A percentile compares a stretch with the other conserved stretches of the same genome.
phyloP scores from a whole-genome alignment of 2,113 vertebrate species.

The Atherinomorus stipes region DNA sequence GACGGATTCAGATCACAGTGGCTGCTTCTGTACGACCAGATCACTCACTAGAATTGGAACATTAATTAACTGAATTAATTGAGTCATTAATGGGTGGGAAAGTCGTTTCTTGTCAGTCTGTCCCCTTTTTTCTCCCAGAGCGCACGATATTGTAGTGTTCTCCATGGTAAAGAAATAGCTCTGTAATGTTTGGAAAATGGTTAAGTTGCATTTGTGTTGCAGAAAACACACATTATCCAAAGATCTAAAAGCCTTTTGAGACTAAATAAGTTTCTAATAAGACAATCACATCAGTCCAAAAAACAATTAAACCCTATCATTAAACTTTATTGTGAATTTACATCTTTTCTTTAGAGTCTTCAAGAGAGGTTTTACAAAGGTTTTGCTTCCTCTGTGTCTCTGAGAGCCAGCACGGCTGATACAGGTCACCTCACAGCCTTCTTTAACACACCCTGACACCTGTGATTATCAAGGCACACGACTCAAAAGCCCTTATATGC shows the following conservation, averaged over 20 bases:
- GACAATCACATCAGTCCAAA: no score
- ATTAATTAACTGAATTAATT: constrained; percentile 8
- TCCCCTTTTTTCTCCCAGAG: no score
- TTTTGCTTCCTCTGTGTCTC: background rate
- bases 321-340: no score
- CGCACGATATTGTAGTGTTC: background rate
- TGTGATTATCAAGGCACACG: constrained; percentile 59
- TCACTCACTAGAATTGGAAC: background rate
- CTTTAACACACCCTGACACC: constrained; percentile 29
- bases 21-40: background rate
- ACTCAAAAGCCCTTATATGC: constrained; percentile 13
- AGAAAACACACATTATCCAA: background rate
- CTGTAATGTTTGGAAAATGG: no score
- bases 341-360: background rate
- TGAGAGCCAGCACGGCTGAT: constrained; percentile 15
- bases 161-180: background rate
- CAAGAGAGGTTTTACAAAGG: no score
- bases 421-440: constrained; percentile 6
- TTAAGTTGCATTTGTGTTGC: background rate
- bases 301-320: no score
- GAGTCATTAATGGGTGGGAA: background rate
- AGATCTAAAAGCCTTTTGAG: constrained; percentile 18
- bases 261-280: no score
- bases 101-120: background rate
- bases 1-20: background rate